Percentiles rank a stretch among this genome's conserved stretches.
Evolutionary conservation across 2,113 vertebrate species (phyloP).

Genomic region (Chaetodon auriga): DNA sequence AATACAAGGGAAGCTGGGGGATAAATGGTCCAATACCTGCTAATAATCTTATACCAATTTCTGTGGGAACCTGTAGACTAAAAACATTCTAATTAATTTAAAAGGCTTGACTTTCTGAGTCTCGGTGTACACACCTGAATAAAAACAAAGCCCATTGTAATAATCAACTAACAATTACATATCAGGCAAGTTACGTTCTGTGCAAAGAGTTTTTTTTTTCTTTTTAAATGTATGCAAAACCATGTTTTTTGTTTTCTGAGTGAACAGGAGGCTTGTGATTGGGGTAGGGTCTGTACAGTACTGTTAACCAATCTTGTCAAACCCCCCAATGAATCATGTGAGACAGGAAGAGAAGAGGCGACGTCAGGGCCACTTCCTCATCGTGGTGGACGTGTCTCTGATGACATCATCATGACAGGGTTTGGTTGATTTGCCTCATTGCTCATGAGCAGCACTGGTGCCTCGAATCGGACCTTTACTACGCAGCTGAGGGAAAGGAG

Average conservation of each 20-base stretch:
- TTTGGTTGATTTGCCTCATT: constrained; percentile 88
- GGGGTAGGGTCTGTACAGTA: constrained; percentile 78
- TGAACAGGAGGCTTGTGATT: constrained; percentile 74
- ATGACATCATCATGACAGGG: constrained; percentile 79
- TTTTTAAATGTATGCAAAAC: constrained; percentile 74
- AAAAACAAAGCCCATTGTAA: constrained; percentile 75
- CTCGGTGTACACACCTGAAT: constrained; percentile 62
- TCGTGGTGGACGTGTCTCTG: constrained; percentile 73
- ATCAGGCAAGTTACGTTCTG: constrained; percentile 79
- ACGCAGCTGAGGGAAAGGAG: constrained; percentile 87
- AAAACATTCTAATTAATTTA: constrained; percentile 77
- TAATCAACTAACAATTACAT: constrained; percentile 77
- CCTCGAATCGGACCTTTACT: constrained; percentile 96
- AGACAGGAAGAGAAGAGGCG: constrained; percentile 72
- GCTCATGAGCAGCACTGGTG: constrained; percentile 95
- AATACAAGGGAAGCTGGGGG: constrained; percentile 65
- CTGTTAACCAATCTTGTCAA: constrained; percentile 86
- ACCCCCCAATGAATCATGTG: constrained; percentile 81
- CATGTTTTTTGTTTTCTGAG: constrained; percentile 50
- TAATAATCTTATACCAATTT: constrained; percentile 77
- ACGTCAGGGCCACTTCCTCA: constrained; percentile 66
- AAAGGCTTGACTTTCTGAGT: constrained; percentile 74
- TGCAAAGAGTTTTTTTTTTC: constrained; percentile 72
- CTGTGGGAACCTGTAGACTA: constrained; percentile 51
- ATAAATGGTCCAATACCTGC: constrained; percentile 85